Evolutionary conservation across 2,797 vertebrate genomes (phyloP), one percentile per base, ranked within the genome.

Genomic region (Coregonus suidteri): DNA sequence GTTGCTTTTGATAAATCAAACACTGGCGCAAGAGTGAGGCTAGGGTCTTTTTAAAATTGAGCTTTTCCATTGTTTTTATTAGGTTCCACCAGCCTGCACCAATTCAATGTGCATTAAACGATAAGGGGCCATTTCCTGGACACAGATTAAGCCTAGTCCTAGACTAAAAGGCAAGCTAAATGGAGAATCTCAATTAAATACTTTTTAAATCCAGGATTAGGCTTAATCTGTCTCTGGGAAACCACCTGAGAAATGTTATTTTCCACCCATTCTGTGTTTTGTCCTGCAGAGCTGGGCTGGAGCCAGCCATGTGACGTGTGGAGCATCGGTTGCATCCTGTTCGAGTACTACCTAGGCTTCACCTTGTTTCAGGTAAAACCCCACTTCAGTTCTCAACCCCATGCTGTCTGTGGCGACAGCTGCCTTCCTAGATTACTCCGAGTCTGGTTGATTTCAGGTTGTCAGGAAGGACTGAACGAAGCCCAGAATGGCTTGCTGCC

Each of bases 311-410:
- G 98, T 88, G 98, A 99, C 1, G 98, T 99, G 67, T 99, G 98
- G 98, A 99, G 98, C 86, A 96, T 98, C 14, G 98, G 98, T 85
- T 99, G 97, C 75, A 99, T 99, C 91, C 92, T 99, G 86, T 99
- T 99, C 75, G 98, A 99, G 90, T 99, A 98, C 90, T 99, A 99
- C 82, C 94, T 99, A 82, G 98, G 98, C 86, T 99, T 98, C 90
- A 99, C 98, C 53, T 95, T 99, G 88, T 99, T 99, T 82, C 98
- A 99, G 96, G 98, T 99, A 93, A 15, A 37, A 41, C 34, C 31
- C 6, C 34, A 3, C n/a, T 31, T 1, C 14, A 11, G 7, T 47
- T 47, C 41, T 9, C 41, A 13, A 47, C 41, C 41, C 9, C 11
- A 3, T 47, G 11, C 41, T 47, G 41, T 47, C 9, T 0, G n/a